Evolutionary conservation across 2,797 vertebrate species (phyloP).

Genomic region (Siniperca scherzeri): DNA sequence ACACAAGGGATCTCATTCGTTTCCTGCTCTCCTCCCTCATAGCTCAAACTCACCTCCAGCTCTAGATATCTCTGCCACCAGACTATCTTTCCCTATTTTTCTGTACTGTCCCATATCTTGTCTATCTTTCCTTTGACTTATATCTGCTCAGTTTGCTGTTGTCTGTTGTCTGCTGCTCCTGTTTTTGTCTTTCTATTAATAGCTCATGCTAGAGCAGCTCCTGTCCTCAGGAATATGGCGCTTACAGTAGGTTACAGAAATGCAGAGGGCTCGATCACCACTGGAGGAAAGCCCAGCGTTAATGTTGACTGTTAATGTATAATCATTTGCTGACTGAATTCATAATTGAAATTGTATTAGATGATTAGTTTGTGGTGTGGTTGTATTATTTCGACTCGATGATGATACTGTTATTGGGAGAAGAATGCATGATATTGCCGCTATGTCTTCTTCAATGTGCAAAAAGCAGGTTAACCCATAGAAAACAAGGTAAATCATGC

Average conservation of each 20-base stretch:
- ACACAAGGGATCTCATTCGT: slow-evolving; percentile 49
- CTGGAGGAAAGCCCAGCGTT: background rate
- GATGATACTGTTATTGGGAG: background rate
- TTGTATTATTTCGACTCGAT: background rate
- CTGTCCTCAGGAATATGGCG: slow-evolving; percentile 38
- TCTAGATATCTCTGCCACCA: slow-evolving; percentile 18
- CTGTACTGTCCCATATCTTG: slow-evolving; percentile 22
- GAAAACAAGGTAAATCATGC: background rate
- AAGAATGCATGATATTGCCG: too few species aligned
- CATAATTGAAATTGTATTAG: background rate
- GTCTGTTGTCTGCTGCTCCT: slow-evolving; percentile 51
- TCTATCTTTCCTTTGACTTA: slow-evolving; percentile 38
- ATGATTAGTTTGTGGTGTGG: background rate
- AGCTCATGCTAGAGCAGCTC: slow-evolving; percentile 49
- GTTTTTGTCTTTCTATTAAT: slow-evolving; percentile 71
- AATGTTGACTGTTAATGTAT: background rate
- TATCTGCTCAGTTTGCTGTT: slow-evolving; percentile 46
- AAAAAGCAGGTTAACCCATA: background rate
- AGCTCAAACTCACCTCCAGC: slow-evolving; percentile 46
- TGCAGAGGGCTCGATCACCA: background rate
- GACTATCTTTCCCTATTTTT: slow-evolving; percentile 14
- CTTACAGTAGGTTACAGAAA: slow-evolving; percentile 31
- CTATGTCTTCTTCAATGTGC: too few species aligned
- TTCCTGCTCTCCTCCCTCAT: slow-evolving; percentile 25
- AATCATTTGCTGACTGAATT: slow-evolving; percentile 11